Base-by-base conservation (phyloP, 1,140 invertebrate species). In the Streblospio benedicti region DNA sequence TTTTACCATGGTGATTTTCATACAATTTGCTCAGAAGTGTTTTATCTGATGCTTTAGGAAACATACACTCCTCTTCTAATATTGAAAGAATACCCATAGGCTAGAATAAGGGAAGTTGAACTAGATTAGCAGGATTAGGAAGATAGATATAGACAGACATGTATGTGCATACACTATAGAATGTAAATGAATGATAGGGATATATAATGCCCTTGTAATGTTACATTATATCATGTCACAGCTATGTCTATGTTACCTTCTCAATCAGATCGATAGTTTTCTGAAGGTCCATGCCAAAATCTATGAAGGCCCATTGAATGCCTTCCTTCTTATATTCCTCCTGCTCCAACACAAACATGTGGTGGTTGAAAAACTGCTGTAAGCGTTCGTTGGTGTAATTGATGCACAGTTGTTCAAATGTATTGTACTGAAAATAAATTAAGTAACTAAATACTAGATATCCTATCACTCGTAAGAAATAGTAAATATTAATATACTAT, bases 1-100 rank as follows among this genome's bases (percentile, higher is more conserved):
- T 94, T 81, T 98, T 99, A 80, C 95, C 95, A 82, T 98, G 86
- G 82, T 98, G 95, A 82, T 96, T 96, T 81, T 90, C 88, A 83
- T 90, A 93, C 84, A 99, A 83, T 81, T 98, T 99, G 74, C 97
- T 93, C 78, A 91, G 67, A 81, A 98, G 96, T 72, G 94, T 96
- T 81, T 89, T 88, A 78, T 99, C 96, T 67, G 92, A 93, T 74
- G 96, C 96, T 84, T 99, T 99, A 72, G 96, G 96, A 87, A 99
- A 97, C 92, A 99, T 98, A 91, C 93, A 97, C 83, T 99, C 95
- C 88, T 99, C 95, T 83, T 98, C 96, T 83, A 99, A 90, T 81
- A 99, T 99, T 80, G 96, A 98, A 76, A 98, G 85, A 84, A 99
- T 96, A 87, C 95, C 95, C 91, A 99, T 93, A 75, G 93, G 94